phyloP scores from a whole-genome alignment of 2,797 vertebrate species.

The Eulemur coronatus region DNA sequence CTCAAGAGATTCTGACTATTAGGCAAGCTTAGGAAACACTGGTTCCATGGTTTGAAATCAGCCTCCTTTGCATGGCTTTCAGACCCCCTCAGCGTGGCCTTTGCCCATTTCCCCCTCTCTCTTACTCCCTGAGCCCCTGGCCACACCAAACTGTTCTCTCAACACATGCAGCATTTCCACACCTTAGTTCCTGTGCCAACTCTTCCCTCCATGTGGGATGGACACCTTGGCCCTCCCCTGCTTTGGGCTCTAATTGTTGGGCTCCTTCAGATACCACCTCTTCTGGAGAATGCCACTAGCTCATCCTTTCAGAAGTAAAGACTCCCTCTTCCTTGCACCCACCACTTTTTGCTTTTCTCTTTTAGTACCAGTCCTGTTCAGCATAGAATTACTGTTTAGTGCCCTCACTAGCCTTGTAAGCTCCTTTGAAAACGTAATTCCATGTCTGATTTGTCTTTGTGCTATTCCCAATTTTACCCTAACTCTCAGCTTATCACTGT shows the following conservation, averaged over 20 bases:
- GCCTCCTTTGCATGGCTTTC: neutral
- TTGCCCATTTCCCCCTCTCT: neutral
- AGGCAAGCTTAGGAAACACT: neutral
- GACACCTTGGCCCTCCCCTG: accelerated
- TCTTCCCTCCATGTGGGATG: neutral
- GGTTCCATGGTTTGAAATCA: neutral
- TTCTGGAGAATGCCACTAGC: neutral
- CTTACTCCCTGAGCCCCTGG: neutral
- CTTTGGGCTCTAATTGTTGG: neutral
- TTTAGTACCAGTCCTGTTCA: neutral
- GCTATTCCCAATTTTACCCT: neutral
- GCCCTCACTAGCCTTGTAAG: neutral
- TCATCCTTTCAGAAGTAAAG: neutral
- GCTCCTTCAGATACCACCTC: neutral
- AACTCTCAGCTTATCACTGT: neutral
- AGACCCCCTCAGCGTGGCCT: neutral
- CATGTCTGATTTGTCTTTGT: neutral
- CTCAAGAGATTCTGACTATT: neutral
- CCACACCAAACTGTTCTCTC: neutral
- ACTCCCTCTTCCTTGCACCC: neutral
- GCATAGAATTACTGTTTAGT: neutral
- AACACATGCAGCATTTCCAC: neutral
- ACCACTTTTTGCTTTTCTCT: neutral
- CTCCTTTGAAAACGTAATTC: neutral
- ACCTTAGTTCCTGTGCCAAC: accelerated